Evolutionary conservation across 1,140 invertebrate genomes (phyloP), one percentile per base, ranked within the genome.

Genomic region (Galleria mellonella): DNA sequence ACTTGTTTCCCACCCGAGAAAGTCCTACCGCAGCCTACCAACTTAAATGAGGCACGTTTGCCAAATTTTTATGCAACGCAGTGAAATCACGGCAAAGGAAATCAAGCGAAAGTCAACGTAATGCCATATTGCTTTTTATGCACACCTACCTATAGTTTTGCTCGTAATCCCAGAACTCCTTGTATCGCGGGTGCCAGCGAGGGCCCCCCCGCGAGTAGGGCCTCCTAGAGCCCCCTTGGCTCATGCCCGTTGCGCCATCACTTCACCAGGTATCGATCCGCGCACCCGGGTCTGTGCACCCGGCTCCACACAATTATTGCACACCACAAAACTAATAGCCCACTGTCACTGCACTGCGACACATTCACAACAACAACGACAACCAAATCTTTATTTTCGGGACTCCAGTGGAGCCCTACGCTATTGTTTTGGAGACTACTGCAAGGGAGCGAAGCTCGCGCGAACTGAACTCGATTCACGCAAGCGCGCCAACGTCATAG

Each of bases 91-190:
- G 17, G 17, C 17, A 23, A 23, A 23, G 17, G 17, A 23, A 23
- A 23, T 23, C 2, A 23, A 23, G 17, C 17, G 17, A 3, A 23
- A 23, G 17, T 23, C 2, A 6, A 23, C 17, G n/a, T n/a, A n/a
- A 23, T 23, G 17, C 17, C 17, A 23, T 23, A 23, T 23, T 23
- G 17, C 17, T 23, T 2, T 23, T 23, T 23, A 6, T 3, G 17
- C 17, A 23, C 17, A 53, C 51, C 35, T 54, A 83, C 79, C 79
- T 83, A 54, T 82, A 83, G 49, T 76, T 83, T 36, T 83, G 79
- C 43, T 83, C 79, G 66, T 82, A 83, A 47, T 82, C 79, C 79
- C 79, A 83, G 51, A 82, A 83, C 13, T 83, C 79, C 67, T 83
- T 83, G 67, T 83, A 83, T 30, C 79, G 75, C 51, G 77, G 72